Evolutionary conservation across 2,797 vertebrate species (phyloP), one percentile per base, ranked within the genome.

Genomic region (Caiman crocodilus): DNA sequence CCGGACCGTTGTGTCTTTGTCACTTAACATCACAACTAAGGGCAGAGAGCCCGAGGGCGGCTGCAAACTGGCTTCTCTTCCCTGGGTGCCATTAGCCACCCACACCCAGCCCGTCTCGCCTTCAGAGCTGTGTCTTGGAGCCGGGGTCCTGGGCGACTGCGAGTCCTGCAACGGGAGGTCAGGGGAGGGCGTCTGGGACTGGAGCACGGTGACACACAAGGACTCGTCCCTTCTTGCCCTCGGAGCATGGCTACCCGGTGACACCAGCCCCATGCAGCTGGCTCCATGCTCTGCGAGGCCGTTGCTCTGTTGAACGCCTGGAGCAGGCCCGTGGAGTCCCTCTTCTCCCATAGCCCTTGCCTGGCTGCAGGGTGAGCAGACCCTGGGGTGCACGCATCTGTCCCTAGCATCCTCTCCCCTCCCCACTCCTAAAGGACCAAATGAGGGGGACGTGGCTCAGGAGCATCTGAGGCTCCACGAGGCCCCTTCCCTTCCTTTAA

Each of bases 401-500:
- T 26, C 69, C 69, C 50, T 73, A 73, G 50, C 42, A 73, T 73
- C 69, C 14, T 73, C 35, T 73, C 23, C 23, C 4, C 20, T 71
- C 21, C 67, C 67, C 35, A 50, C 13, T 14, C 35, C 35, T 26
- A 32, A 16, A 25, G 35, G 50, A 73, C 25, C 42, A 9, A 73
- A 73, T 4, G 42, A 50, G 10, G 42, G 42, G 42, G 42, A 50
- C 9, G 42, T 50, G 42, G 42, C 42, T 50, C 42, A 50, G 42
- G 42, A 50, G 42, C 42, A 50, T 50, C 42, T 50, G 42, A 56
- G 30, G 3, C 11, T 10, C 61, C 71, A 6, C 42, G 20, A 35
- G 14, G 10, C 8, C 15, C 1, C 13, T 4, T 9, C 56, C 61
- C 26, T 23, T 23, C 69, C 77, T 63, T 23, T 9, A 0, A 0